A percentile compares a stretch with the other conserved stretches of the same genome.
phyloP scores from a whole-genome alignment of 2,888 invertebrate species.

The Lasioglossum vierecki region DNA sequence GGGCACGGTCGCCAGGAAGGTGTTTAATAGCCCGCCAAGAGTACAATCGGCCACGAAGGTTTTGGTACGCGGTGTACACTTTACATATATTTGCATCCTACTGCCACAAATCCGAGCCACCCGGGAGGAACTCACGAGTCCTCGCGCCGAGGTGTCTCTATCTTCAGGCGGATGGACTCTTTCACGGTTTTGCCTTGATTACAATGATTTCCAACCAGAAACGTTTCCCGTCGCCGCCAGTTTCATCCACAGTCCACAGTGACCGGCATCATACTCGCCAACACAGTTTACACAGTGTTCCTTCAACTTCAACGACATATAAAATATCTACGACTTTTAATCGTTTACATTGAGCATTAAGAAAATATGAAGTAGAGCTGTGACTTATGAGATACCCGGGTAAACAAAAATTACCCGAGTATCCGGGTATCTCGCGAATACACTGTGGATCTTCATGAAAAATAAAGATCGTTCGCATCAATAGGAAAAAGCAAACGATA shows the following conservation, averaged over 20 bases:
- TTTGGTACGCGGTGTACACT: conserved; percentile 72
- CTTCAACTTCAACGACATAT: not conserved
- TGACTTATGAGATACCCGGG: no score
- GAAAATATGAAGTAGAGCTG: not conserved
- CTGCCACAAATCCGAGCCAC: conserved; percentile 73
- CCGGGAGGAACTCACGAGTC: conserved; percentile 63
- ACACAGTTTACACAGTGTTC: not conserved
- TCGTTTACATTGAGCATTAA: not conserved
- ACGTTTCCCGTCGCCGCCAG: conserved; percentile 25
- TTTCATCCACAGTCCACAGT: not conserved
- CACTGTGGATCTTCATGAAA: no score
- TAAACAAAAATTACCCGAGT: no score
- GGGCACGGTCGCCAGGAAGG: conserved; percentile 78
- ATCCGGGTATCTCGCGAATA: no score
- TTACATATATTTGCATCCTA: conserved; percentile 82
- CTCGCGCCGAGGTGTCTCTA: conserved; percentile 69
- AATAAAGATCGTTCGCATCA: no score
- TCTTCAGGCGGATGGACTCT: conserved; percentile 62
- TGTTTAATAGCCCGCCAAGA: conserved; percentile 81
- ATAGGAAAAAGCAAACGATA: no score
- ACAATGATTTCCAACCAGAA: conserved; percentile 29
- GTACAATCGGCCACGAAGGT: conserved; percentile 77
- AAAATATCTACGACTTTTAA: not conserved
- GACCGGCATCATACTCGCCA: not conserved
- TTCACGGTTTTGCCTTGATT: conserved; percentile 22